Evolutionary conservation across 2,113 vertebrate genomes (phyloP), one percentile per base, ranked within the genome.

Genomic region (Sciurus niger): DNA sequence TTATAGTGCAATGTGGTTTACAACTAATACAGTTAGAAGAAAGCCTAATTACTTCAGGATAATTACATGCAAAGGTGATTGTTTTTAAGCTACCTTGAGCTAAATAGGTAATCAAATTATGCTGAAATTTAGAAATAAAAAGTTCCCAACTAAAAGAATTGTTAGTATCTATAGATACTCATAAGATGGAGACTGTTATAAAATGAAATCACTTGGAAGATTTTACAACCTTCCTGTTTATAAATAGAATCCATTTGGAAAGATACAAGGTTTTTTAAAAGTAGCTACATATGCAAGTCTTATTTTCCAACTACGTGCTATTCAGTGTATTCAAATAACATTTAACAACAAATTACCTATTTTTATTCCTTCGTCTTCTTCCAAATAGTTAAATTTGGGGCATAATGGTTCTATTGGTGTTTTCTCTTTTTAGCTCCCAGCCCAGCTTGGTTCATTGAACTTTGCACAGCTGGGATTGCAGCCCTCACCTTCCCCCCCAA

Each of bases 391-490:
- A 96, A 92, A 77, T 96, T 94, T 96, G 84, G 95, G 86, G 76
- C 84, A 84, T 93, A 96, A 77, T 83, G 18, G 25, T 93, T 88
- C 96, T 84, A 82, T 6, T 96, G 95, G 93, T 84, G 77, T 97
- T 98, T 63, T 98, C 97, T 97, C 88, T 70, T 90, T 96, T 98
- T 93, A 96, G 92, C 88, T 97, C 89, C 96, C 96, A 96, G 97
- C 93, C 97, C 93, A 97, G 97, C 97, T 98, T 74, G 92, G 92
- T 97, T 98, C 96, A 96, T 60, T 99, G 98, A 98, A 98, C 98
- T 99, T 99, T 98, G 98, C 97, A 97, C 98, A 96, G 95, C 95
- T 96, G 94, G 96, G 96, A 91, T 98, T 96, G 96, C 95, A 89
- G 91, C 83, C 76, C 93, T 97, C 94, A 97, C 97, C 96, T 97